These are phyloP conservation scores for Agrotis segetum DNA, from an alignment of 2,888 invertebrate species.

Conservation along the genomic window DNA sequence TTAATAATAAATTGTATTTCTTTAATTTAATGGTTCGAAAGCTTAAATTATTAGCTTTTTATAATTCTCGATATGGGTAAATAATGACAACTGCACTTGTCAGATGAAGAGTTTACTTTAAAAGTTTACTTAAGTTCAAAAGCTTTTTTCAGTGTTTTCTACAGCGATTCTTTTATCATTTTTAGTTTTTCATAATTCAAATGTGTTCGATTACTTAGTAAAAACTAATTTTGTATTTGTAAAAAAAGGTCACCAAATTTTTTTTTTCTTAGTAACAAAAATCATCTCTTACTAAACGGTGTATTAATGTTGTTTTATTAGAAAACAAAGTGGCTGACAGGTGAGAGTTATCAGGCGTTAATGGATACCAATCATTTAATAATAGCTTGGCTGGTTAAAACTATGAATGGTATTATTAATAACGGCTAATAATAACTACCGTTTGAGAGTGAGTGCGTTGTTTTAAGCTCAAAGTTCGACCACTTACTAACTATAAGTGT, in stretches of 20 bases:
- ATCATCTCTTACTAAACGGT: not conserved
- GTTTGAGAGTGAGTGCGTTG: conserved; percentile 8
- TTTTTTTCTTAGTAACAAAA: too few relatives aligned
- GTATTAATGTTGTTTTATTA: conserved; percentile 16
- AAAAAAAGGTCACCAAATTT: too few relatives aligned
- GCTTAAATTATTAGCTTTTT: not conserved
- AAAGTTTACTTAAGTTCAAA: too few relatives aligned
- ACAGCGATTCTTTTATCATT: too few relatives aligned
- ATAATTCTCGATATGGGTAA: not conserved
- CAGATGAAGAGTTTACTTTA: too few relatives aligned
- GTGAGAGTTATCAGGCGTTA: conserved; percentile 56
- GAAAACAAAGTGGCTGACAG: conserved; percentile 45
- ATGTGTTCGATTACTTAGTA: too few relatives aligned
- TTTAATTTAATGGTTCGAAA: not conserved
- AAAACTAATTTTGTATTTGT: too few relatives aligned
- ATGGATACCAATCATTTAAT: conserved; percentile 42
- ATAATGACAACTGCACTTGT: not conserved
- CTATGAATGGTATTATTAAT: conserved; percentile 27
- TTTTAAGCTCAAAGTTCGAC: not conserved
- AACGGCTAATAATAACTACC: conserved; percentile 22
- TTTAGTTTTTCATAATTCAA: too few relatives aligned
- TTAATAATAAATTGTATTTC: not conserved
- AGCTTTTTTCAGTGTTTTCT: too few relatives aligned
- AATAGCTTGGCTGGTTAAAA: conserved; percentile 39
- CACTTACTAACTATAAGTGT: not conserved